These are phyloP conservation scores for Trachymyrmex septentrionalis DNA, from an alignment of 1,140 invertebrate species.

Conservation along the genomic window DNA sequence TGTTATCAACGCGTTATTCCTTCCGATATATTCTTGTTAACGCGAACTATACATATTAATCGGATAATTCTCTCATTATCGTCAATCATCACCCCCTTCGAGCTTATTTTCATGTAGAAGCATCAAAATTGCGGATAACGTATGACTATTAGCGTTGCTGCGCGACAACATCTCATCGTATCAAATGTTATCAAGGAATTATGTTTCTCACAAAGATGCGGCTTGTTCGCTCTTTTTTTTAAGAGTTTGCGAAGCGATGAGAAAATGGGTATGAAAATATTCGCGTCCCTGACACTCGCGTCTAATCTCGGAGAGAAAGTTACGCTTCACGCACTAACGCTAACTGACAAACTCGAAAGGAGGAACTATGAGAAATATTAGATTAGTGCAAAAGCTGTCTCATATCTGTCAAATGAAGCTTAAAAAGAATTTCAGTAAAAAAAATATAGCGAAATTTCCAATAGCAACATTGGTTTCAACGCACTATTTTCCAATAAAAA, in stretches of 20 bases:
- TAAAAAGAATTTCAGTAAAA: neutral
- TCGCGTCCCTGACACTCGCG: conserved; percentile 17
- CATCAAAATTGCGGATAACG: conserved; percentile 73
- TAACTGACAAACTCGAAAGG: conserved; percentile 6
- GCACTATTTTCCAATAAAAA: conserved; percentile 8
- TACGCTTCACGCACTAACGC: conserved; percentile 21
- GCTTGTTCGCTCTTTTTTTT: neutral
- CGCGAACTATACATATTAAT: conserved; percentile 30
- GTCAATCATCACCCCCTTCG: conserved; percentile 62
- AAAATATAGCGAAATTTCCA: neutral
- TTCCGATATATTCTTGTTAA: neutral
- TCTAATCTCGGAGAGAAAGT: conserved; percentile 38
- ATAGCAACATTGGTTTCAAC: neutral
- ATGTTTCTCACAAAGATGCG: neutral
- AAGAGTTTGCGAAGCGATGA: neutral
- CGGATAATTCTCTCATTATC: conserved; percentile 77
- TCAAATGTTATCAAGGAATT: conserved; percentile 49
- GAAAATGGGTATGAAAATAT: neutral
- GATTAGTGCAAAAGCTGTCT: neutral
- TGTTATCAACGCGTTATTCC: neutral
- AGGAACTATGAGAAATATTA: neutral
- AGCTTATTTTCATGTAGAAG: neutral
- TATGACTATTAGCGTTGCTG: conserved; percentile 60
- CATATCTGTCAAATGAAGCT: neutral
- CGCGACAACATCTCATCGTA: conserved; percentile 41